phyloP scores from a whole-genome alignment of 2,888 invertebrate genomes.

The Drosophila siamana region DNA sequence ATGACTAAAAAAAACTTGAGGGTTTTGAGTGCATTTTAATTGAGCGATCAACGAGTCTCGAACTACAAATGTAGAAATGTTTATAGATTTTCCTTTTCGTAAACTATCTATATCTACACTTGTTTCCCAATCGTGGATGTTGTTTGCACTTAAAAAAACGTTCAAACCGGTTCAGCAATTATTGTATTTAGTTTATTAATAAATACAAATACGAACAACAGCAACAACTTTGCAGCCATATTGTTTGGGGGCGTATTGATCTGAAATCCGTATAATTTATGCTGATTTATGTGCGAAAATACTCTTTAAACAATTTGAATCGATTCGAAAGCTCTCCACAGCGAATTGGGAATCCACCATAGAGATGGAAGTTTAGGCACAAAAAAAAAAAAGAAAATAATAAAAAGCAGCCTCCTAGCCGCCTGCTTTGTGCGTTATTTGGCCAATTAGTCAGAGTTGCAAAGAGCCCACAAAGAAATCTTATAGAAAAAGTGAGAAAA shows the following conservation, averaged over 20 bases:
- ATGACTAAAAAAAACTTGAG: no score
- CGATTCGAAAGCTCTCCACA: background rate
- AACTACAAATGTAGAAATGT: no score
- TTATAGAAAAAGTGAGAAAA: background rate
- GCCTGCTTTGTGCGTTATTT: no score
- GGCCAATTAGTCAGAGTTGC: no score
- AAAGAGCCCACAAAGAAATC: slow-evolving; percentile 6
- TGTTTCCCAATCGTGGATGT: background rate
- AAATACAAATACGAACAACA: no score
- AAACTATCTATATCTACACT: background rate
- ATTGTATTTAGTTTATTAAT: background rate
- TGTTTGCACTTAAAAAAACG: background rate
- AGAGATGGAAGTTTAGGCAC: background rate
- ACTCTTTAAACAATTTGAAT: no score
- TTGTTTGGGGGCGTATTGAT: background rate
- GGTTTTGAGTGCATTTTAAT: no score
- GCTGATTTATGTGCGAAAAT: background rate
- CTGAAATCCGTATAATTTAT: background rate
- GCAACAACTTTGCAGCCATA: background rate
- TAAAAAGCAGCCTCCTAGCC: background rate
- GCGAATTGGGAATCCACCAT: background rate
- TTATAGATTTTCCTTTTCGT: background rate
- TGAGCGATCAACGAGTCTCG: no score
- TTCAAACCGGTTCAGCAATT: background rate
- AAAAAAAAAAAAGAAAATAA: background rate